Evolutionary conservation across 1,140 invertebrate genomes (phyloP).

Genomic region (Marisa cornuarietis): DNA sequence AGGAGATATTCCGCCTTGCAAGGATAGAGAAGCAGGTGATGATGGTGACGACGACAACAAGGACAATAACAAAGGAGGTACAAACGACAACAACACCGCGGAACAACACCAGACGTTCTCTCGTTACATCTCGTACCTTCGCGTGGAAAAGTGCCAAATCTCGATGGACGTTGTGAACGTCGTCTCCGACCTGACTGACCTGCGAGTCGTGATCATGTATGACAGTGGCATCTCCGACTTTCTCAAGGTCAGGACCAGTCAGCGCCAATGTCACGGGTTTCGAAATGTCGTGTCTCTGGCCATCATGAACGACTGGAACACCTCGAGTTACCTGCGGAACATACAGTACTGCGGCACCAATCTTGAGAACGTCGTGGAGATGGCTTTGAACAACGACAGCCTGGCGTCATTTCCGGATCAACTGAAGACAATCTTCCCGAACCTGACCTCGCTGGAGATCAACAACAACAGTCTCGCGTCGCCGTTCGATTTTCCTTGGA

Average conservation of each 20-base stretch:
- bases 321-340: not conserved
- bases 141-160: not conserved
- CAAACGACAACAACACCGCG: not conserved
- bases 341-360: not conserved
- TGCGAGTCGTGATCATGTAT: not conserved
- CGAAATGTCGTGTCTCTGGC: slow-evolving; percentile 11
- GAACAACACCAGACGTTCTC: not conserved
- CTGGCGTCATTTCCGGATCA: slow-evolving; percentile 24
- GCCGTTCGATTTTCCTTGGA: slow-evolving; percentile 44
- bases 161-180: not conserved
- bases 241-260: not conserved
- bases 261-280: not conserved
- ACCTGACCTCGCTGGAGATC: slow-evolving; percentile 42
- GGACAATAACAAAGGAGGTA: not conserved
- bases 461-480: slow-evolving; percentile 35
- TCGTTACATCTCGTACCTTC: slow-evolving; percentile 19
- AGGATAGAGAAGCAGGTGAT: too few relatives aligned
- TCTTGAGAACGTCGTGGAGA: slow-evolving; percentile 28
- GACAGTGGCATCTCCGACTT: not conserved
- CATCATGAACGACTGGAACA: slow-evolving; percentile 12
- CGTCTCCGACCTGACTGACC: slow-evolving; percentile 6
- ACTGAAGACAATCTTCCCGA: slow-evolving; percentile 35
- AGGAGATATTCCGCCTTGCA: not conserved
- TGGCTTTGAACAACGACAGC: slow-evolving; percentile 30
- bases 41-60: not conserved